Evolutionary conservation across 2,113 vertebrate species (phyloP), one percentile per base, ranked within the genome.

Genomic region (Calyptomena viridis): DNA sequence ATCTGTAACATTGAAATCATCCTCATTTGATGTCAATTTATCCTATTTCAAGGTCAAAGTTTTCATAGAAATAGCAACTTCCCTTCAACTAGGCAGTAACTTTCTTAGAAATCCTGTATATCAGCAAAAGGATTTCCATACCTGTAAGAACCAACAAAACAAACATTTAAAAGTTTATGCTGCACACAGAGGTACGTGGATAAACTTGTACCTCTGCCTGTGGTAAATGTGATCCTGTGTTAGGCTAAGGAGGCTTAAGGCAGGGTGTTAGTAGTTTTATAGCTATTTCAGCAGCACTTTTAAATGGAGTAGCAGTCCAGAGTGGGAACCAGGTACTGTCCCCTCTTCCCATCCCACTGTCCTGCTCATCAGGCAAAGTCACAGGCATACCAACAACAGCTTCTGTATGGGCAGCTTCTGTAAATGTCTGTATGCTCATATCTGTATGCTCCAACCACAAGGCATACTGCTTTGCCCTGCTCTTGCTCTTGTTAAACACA

Each of bases 381-480:
- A 39, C 8, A 25, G 5, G 7, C 22, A 33, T 2, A 8, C 16
- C 20, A 60, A 56, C 33, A 9, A 4, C 14, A 69, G 14, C 35
- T 23, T 49, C 33, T 40, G 60, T 14, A 28, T 16, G 20, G 28
- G n/a, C 55, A 92, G 30, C 1, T 63, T 63, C 60, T 63, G 18
- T 20, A 30, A 0, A 9, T 33, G 35, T 5, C 30, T n/a, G n/a
- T n/a, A n/a, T n/a, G n/a, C n/a, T 72, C 1, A 0, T 18, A 20
- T 28, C 22, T 30, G 47, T 49, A 40, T 49, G 4, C 15, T 77
- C 8, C 27, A 33, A 5, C 16, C 60, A 9, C 27, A 71, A 66
- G 24, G 21, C 30, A 39, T 16, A 4, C 20, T 21, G 19, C 68
- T 71, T 50, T 67, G 21, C 25, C 5, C 12, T n/a, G 42, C 8